Evolutionary conservation across 2,888 invertebrate species (phyloP), one percentile per base, ranked within the genome.

Genomic region (Tolmerus cingulatus): DNA sequence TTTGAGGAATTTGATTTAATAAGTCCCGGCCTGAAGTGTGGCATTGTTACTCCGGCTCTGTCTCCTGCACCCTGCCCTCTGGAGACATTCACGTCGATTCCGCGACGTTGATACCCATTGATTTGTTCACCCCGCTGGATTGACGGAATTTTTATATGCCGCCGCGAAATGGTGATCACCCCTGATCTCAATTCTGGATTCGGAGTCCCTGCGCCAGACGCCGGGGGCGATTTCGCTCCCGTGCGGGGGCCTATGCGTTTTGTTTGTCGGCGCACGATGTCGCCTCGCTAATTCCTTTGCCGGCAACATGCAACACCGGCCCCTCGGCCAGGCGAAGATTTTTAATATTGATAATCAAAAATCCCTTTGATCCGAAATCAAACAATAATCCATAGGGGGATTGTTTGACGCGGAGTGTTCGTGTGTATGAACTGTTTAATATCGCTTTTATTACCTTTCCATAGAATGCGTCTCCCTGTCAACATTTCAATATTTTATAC

Each of bases 1-100:
- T 88, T 87, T 86, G 77, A 86, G 86, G 88, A 88, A 88, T 88
- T 88, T 88, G 88, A 88, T 88, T 88, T 88, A 88, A 88, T 88
- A 88, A 88, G 88, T 88, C 84, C 43, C 78, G 40, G 43, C 66
- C 86, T 84, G 79, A 88, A 88, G 88, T 88, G 88, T 88, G 78
- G 88, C 84, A 78, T 88, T 87, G 87, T 87, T 74, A 85, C 74
- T 74, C 85, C 40, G 40, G 57, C 43, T 23, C 19, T 23, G 27
- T 43, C 85, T 34, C 46, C 37, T 46, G 43, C 46, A 43, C 43
- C 74, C 74, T 43, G 74, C 37, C n/a, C 43, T 74, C 37, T 30
- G 27, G 43, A 85, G 85, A 74, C 74, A 57, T 51, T 85, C 74
- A 74, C 40, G 85, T 85, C 82, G 85, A 85, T 85, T 85, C 46